Evolutionary conservation across 2,888 invertebrate genomes (phyloP).

Genomic region (Clusia tigrina): DNA sequence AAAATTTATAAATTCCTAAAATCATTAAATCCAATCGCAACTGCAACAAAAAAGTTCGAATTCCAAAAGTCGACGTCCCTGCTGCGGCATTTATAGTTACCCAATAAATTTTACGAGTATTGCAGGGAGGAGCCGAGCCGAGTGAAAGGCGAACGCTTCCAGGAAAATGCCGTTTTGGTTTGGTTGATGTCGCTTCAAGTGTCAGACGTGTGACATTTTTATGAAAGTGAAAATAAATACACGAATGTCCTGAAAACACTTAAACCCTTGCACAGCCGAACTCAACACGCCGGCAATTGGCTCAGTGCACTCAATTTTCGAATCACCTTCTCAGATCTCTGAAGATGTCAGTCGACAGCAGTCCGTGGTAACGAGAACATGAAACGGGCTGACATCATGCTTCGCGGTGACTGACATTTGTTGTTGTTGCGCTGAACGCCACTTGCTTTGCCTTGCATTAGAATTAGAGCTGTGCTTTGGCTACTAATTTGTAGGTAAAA

Average conservation of each 20-base stretch:
- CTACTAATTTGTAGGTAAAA: neutral
- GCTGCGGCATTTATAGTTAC: too few species aligned
- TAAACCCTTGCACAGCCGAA: too few species aligned
- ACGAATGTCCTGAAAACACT: slow-evolving; percentile 7
- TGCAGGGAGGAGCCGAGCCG: neutral
- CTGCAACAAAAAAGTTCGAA: neutral
- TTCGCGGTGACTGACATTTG: too few species aligned
- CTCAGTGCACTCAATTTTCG: too few species aligned
- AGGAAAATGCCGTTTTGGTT: neutral
- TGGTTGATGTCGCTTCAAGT: slow-evolving; percentile 12
- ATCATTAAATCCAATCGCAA: slow-evolving; percentile 14
- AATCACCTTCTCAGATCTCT: too few species aligned
- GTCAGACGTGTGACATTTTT: slow-evolving; percentile 28
- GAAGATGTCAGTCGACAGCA: too few species aligned
- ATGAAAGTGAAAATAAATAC: slow-evolving; percentile 29
- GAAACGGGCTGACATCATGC: too few species aligned
- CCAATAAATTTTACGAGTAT: neutral
- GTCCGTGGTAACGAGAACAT: too few species aligned
- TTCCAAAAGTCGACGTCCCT: neutral
- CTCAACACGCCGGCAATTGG: too few species aligned
- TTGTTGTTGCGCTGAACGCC: too few species aligned
- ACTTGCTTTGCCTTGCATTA: too few species aligned
- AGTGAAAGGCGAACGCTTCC: neutral
- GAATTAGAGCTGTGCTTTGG: neutral
- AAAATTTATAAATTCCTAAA: slow-evolving; percentile 27